These are phyloP conservation scores for Manacus vitellinus DNA, from an alignment of 2,113 vertebrate species.

Conservation along the genomic window DNA sequence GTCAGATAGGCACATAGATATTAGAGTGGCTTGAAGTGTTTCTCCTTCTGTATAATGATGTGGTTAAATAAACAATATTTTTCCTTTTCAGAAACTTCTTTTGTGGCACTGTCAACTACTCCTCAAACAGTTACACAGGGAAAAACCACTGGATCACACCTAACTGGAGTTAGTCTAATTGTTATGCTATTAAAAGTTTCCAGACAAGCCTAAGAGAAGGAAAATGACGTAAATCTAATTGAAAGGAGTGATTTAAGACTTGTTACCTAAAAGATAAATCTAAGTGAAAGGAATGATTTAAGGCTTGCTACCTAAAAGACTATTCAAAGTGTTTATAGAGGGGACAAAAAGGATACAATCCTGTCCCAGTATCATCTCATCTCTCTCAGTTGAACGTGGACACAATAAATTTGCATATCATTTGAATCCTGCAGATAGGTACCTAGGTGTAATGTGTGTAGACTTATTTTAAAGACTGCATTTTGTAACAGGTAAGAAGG, in stretches of 20 bases:
- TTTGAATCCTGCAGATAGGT: neutral
- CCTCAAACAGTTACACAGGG: neutral
- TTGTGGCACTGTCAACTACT: neutral
- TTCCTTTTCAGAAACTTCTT: neutral
- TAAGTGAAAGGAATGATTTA: neutral
- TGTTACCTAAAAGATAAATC: neutral
- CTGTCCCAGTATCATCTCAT: neutral
- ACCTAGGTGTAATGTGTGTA: neutral
- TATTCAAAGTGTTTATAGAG: neutral
- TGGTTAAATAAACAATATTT: neutral
- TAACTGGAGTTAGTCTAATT: neutral
- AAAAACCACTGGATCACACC: neutral
- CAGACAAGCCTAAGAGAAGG: neutral
- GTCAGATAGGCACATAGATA: neutral
- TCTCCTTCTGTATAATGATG: neutral
- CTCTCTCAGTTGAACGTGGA: neutral
- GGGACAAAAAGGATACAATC: neutral
- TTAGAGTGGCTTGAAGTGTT: neutral
- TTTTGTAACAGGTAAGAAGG: neutral
- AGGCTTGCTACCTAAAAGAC: neutral
- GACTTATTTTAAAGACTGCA: neutral
- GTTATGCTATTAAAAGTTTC: neutral
- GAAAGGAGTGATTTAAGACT: neutral
- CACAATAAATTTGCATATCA: neutral
- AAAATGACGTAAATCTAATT: neutral